Evolutionary conservation across 2,797 vertebrate species (phyloP), one percentile per base, ranked within the genome.

Genomic region (Eurystomus glaucurus): DNA sequence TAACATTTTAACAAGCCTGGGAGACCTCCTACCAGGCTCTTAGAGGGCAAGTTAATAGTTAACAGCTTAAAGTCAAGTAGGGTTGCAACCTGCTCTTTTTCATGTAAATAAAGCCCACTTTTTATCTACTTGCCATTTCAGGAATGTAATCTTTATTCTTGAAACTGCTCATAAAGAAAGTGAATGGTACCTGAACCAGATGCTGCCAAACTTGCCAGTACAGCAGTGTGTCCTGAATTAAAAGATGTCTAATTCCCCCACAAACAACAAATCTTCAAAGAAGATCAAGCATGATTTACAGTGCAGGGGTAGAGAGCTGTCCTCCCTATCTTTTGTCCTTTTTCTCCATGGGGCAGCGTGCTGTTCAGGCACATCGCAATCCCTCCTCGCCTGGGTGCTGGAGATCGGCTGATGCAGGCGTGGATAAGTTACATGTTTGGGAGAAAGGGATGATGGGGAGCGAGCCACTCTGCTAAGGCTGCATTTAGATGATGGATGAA

Each of bases 51-150:
- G 74, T 85, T 91, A 93, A 94, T 61, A 86, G 33, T 88, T 95
- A 88, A 86, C 64, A 69, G 66, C 52, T 64, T 80, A 6, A 88
- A 95, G 35, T 46, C 51, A 80, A 80, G 16, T 14, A 76, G 31
- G 43, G n/a, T 20, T 86, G 50, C 54, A 95, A 75, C 74, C 37
- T 84, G 41, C 69, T 50, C 71, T 86, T 92, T 88, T 75, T 95
- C n/a, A 75, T 55, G 75, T 72, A 94, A 87, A 95, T 81, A 92
- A 84, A 69, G 7, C 12, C n/a, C 29, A 46, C 46, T 58, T 93
- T 93, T 86, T 62, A 60, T 76, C 46, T 76, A 43, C 51, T 35
- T 61, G 25, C 23, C 22, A 65, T 22, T n/a, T 66, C 52, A 23
- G 13, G 68, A 54, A 76, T 66, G 41, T 20, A 5, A 23, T 81